Conservation (phyloP, 2,113 vertebrate species). For the Hyaena hyaena region DNA sequence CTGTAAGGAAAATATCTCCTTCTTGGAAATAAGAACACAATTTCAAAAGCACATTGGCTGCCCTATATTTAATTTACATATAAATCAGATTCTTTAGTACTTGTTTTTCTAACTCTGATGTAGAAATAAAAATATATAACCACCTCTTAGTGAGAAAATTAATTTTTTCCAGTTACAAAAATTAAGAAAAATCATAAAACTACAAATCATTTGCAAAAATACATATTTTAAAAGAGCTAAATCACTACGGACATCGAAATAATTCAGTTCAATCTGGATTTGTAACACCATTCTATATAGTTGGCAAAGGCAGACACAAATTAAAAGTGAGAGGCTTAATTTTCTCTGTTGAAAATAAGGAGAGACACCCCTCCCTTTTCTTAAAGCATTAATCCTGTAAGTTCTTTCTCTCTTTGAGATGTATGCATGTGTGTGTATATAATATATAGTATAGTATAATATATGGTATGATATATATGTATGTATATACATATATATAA, state of each 20-base stretch:
- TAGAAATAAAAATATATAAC: background rate
- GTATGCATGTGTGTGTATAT: background rate
- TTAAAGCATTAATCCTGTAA: background rate
- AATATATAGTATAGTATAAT: no score
- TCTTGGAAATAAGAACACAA: background rate
- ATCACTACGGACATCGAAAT: background rate
- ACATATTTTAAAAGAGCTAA: background rate
- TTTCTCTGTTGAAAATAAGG: background rate
- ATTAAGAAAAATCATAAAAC: background rate
- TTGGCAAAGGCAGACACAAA: background rate
- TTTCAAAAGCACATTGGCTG: background rate
- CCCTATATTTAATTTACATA: background rate
- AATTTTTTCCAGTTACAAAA: conserved; percentile 31
- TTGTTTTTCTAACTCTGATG: background rate
- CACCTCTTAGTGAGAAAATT: background rate
- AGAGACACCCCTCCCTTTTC: background rate
- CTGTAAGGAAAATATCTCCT: background rate
- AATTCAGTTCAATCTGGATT: background rate
- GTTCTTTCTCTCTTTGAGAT: background rate
- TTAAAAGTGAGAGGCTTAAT: background rate
- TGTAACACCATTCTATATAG: background rate
- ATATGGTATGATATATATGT: no score
- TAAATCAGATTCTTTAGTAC: background rate
- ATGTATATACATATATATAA: background rate
- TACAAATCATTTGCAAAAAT: background rate